Base-by-base conservation (phyloP, 2,113 vertebrate genomes). In the Apodemus speciosus region DNA sequence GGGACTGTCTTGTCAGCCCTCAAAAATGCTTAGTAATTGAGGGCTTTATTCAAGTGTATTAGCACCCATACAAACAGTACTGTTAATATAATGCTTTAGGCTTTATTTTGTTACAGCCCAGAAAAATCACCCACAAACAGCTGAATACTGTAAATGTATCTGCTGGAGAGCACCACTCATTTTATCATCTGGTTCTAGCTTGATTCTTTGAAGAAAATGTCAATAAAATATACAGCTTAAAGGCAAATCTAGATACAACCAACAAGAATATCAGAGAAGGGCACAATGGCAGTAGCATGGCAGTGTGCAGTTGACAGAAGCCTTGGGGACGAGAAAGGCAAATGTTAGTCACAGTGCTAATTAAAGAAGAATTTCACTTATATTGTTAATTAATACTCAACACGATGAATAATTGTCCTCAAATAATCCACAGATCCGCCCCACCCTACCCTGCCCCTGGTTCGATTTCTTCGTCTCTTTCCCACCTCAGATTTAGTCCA, bases 21-120 rank as follows among this genome's bases (percentile, higher is more conserved):
- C 97, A 98, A 88, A 97, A 98, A 98, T 96, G 97, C 98, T 98
- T 98, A 96, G 91, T 98, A 98, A 98, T 98, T 98, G 98, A 97
- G 95, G 95, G 95, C 77, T 98, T 98, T 96, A 97, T 97, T 98
- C 97, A 97, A 98, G 96, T 97, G 94, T 97, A 97, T 98, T 98
- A 98, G 96, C 97, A 97, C 97, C 97, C 97, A 62, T 84, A 97
- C 56, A 97, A 98, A 97, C 94, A 90, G 96, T 95, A 94, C 94
- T 58, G 97, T 96, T 98, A 98, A 98, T 97, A 94, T 32, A 95
- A 89, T 60, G 98, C 97, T 98, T 95, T 97, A 97, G 97, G 98
- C 97, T 98, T 97, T 97, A 97, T 97, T 95, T 96, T 93, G 93
- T 96, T 97, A 96, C 81, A 97, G 97, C 94, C 96, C 97, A 89